Conservation (phyloP, 2,888 invertebrate genomes). For the Drosophila mimica region DNA sequence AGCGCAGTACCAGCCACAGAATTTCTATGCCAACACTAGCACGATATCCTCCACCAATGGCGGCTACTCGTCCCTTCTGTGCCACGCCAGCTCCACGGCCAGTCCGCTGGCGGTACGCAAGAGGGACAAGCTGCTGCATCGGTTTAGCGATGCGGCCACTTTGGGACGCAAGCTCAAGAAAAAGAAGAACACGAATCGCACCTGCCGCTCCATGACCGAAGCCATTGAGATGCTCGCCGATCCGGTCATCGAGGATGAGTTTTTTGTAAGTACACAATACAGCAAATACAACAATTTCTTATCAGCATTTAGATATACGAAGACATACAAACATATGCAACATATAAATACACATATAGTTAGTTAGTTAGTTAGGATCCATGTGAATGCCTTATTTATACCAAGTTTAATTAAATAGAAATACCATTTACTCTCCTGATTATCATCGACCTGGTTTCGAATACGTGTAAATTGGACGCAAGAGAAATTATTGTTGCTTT, state of each 20-base stretch:
- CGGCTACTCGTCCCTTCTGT: constrained; percentile 76
- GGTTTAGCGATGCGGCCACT: constrained; percentile 85
- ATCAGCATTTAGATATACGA: constrained; percentile 19
- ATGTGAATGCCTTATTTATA: constrained; percentile 17
- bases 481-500: background rate
- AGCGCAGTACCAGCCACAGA: constrained; percentile 81
- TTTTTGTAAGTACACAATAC: constrained; percentile 82
- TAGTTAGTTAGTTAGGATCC: constrained; percentile 10
- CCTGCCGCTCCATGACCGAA: constrained; percentile 85
- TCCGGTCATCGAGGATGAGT: constrained; percentile 85
- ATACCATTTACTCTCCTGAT: constrained; percentile 12
- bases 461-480: constrained; percentile 5
- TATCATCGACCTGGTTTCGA: constrained; percentile 2
- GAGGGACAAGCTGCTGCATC: constrained; percentile 84
- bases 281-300: constrained; percentile 33
- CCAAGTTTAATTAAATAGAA: constrained; percentile 28
- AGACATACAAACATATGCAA: constrained; percentile 2
- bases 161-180: constrained; percentile 84
- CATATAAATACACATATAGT: background rate
- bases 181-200: constrained; percentile 84
- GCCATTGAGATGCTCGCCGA: constrained; percentile 85
- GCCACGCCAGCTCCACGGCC: constrained; percentile 82
- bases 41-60: constrained; percentile 72
- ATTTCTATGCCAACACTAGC: constrained; percentile 82
- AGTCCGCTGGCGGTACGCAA: constrained; percentile 84